Percentiles rank a stretch among this genome's conserved stretches.
These are phyloP conservation scores for human DNA, from an alignment of 2,113 vertebrate species.

Conservation along the genomic window DNA sequence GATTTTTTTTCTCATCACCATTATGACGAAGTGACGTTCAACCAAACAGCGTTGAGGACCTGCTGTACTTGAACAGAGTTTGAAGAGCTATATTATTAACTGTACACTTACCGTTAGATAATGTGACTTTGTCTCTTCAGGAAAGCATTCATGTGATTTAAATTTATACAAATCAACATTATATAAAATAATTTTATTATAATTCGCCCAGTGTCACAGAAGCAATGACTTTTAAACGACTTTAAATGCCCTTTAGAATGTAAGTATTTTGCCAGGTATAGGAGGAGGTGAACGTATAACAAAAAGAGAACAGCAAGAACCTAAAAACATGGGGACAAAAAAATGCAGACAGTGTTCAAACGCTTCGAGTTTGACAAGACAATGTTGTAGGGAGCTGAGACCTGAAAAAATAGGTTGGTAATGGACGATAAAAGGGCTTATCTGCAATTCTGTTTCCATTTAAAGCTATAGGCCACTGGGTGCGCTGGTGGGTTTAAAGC, in stretches of 20 bases:
- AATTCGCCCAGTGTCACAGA: background rate
- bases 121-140: background rate
- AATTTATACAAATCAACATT: conserved; percentile 19
- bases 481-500: background rate
- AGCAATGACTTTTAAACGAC: background rate
- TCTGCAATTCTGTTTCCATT: background rate
- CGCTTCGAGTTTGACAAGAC: background rate
- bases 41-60: background rate
- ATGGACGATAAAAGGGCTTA: background rate
- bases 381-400: background rate
- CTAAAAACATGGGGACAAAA: background rate
- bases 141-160: conserved; percentile 1
- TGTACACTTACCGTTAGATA: background rate
- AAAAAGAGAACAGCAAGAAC: background rate
- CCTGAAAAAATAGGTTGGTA: background rate
- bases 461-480: background rate
- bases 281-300: background rate
- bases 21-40: background rate
- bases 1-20: background rate
- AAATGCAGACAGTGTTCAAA: background rate
- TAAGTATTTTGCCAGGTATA: background rate
- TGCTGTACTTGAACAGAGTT: background rate
- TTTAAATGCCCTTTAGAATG: background rate
- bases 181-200: conserved; percentile 26
- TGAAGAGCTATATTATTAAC: background rate